Evolutionary conservation across 2,888 invertebrate species (phyloP).

Genomic region (Sinohyriopsis cumingii): DNA sequence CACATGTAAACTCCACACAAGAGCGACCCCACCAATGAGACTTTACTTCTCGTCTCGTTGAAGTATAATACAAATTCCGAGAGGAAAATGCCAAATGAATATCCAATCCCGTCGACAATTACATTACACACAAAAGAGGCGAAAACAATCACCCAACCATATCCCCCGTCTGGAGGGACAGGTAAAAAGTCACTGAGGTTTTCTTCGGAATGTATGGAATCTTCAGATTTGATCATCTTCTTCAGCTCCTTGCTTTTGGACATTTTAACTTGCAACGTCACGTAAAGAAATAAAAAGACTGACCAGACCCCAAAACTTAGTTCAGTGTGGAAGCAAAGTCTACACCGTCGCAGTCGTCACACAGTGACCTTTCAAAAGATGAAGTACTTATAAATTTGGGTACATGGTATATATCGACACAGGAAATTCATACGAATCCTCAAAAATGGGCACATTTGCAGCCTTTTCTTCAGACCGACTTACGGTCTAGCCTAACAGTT

Average conservation of each 20-base stretch:
- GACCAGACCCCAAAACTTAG: too few species aligned
- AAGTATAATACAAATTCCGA: slow-evolving; percentile 81
- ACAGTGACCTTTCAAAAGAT: too few species aligned
- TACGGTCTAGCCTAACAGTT: too few species aligned
- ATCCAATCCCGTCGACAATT: slow-evolving; percentile 95
- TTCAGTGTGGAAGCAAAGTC: too few species aligned
- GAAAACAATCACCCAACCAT: slow-evolving; percentile 93
- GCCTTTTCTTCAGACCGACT: too few species aligned
- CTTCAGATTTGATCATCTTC: slow-evolving; percentile 41
- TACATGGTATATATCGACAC: too few species aligned
- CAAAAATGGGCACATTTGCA: too few species aligned
- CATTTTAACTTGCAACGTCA: too few species aligned
- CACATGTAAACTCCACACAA: slow-evolving; percentile 93
- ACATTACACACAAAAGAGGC: slow-evolving; percentile 95
- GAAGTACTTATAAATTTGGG: too few species aligned
- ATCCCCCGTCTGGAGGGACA: slow-evolving; percentile 80
- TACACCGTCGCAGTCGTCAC: too few species aligned
- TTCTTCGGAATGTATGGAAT: slow-evolving; percentile 48
- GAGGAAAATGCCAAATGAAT: slow-evolving; percentile 87
- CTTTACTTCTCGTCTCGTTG: slow-evolving; percentile 82
- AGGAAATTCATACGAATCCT: too few species aligned
- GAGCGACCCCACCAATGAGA: slow-evolving; percentile 90
- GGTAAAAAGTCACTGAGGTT: slow-evolving; percentile 63
- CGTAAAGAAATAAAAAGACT: too few species aligned
- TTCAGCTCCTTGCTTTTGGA: background rate